Conservation (phyloP, 2,113 vertebrate species). For the Epinephelus lanceolatus region DNA sequence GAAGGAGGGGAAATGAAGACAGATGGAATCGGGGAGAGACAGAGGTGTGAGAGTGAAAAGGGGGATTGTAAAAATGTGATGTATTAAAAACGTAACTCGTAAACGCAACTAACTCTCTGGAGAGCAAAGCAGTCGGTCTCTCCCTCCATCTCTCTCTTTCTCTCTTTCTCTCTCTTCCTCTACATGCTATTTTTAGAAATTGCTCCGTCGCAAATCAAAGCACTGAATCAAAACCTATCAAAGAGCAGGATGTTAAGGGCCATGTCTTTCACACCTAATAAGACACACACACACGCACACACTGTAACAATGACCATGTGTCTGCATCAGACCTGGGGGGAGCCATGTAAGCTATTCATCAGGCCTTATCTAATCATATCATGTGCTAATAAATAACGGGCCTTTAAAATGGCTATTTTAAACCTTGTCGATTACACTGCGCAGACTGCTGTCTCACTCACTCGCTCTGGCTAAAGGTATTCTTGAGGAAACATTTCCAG, state of each 20-base stretch:
- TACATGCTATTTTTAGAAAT: constrained; percentile 81
- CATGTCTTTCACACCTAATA: constrained; percentile 66
- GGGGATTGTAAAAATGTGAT: constrained; percentile 55
- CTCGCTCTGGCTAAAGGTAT: constrained; percentile 25
- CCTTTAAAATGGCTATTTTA: constrained; percentile 60
- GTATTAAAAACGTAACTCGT: constrained; percentile 54
- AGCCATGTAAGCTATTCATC: constrained; percentile 59
- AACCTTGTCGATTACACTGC: constrained; percentile 51
- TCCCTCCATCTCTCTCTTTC: constrained; percentile 8
- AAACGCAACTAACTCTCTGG: constrained; percentile 64
- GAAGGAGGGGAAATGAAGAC: constrained; percentile 53
- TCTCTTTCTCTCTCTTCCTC: constrained; percentile 33
- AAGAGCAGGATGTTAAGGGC: constrained; percentile 70
- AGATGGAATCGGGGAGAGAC: constrained; percentile 55
- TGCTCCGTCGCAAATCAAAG: constrained; percentile 75
- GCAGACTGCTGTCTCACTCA: constrained; percentile 10
- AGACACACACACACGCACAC: constrained; percentile 19
- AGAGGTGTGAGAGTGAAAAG: constrained; percentile 56
- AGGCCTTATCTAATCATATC: constrained; percentile 70
- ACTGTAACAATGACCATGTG: constrained; percentile 46
- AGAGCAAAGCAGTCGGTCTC: constrained; percentile 54
- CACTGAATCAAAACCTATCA: constrained; percentile 73
- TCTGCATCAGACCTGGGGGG: constrained; percentile 47
- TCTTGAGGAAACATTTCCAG: constrained; percentile 8
- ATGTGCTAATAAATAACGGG: constrained; percentile 58